Evolutionary conservation across 2,888 invertebrate genomes (phyloP), one percentile per base, ranked within the genome.

Genomic region (Dryococelus australis): DNA sequence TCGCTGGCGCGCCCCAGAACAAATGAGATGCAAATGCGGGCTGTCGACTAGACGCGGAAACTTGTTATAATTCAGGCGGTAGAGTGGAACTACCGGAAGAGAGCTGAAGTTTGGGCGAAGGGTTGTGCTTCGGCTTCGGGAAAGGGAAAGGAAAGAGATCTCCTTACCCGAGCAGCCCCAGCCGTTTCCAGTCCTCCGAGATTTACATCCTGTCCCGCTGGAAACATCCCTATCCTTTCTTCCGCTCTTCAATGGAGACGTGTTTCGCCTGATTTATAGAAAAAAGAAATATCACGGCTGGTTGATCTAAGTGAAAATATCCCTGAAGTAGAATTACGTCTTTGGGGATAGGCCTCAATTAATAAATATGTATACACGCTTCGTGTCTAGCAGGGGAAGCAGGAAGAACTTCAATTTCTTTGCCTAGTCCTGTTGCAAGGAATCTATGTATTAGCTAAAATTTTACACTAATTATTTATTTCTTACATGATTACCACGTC

Each of bases 1-100:
- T 65, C 65, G 13, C 0, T 20, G 13, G 8, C 65, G n/a, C 47
- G 47, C 47, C 2, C 47, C 65, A 65, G 65, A 65, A 65, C 65
- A 65, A 65, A 65, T 65, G 65, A 65, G 65, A 65, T 65, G 65
- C 65, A 65, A 65, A 65, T 65, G 65, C 65, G 65, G 65, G 65
- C 65, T 65, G 65, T 65, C 65, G 65, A 65, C 12, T 65, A 65
- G 65, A 65, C 65, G 65, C 65, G 65, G 65, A 65, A 65, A 65
- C 65, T 65, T 65, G 65, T 65, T 65, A 65, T 65, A 65, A 65
- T 65, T 65, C 65, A 65, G 65, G 24, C 65, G 65, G 24, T 65
- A 65, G 65, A 65, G 65, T 16, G 65, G 65, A 65, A 65, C 65
- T 65, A 65, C 65, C 65, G 65, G 65, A 65, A n/a, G 65, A n/a